Percentiles rank a stretch among this genome's conserved stretches.
Conservation (phyloP, 2,888 invertebrate genomes). For the Colletes collaris region DNA sequence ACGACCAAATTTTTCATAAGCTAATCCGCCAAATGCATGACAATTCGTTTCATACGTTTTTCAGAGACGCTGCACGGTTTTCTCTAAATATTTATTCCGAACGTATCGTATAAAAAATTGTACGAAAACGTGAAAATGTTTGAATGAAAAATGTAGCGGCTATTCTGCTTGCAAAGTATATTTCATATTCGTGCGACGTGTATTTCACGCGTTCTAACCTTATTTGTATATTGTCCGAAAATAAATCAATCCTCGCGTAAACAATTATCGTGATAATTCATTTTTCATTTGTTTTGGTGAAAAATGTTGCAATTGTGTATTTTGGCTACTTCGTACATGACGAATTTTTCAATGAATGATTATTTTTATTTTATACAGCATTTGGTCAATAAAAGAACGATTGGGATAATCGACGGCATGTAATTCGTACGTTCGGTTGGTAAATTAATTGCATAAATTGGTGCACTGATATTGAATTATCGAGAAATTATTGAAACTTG, state of each 20-base stretch:
- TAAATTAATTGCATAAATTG: conserved; percentile 56
- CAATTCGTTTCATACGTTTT: conserved; percentile 28
- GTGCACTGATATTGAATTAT: conserved; percentile 54
- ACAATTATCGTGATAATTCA: no score
- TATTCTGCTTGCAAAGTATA: neutral
- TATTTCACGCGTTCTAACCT: no score
- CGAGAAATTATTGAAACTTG: conserved; percentile 51
- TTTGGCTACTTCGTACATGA: neutral
- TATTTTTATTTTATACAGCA: no score
- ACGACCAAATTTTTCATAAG: conserved; percentile 45
- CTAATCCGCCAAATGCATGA: conserved; percentile 22
- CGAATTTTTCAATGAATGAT: no score
- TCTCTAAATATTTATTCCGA: conserved; percentile 20
- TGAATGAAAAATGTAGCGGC: neutral
- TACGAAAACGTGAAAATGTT: neutral
- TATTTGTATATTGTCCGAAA: no score
- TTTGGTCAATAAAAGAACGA: conserved; percentile 24
- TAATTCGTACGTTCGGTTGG: conserved; percentile 53
- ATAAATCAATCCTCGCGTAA: no score
- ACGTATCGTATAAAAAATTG: neutral
- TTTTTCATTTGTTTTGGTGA: no score
- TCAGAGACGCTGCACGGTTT: neutral
- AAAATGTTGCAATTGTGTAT: no score
- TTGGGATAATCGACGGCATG: conserved; percentile 24
- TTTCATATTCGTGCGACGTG: neutral